These are phyloP conservation scores for Tinea semifulvella DNA, from an alignment of 2,888 invertebrate genomes.

Conservation along the genomic window DNA sequence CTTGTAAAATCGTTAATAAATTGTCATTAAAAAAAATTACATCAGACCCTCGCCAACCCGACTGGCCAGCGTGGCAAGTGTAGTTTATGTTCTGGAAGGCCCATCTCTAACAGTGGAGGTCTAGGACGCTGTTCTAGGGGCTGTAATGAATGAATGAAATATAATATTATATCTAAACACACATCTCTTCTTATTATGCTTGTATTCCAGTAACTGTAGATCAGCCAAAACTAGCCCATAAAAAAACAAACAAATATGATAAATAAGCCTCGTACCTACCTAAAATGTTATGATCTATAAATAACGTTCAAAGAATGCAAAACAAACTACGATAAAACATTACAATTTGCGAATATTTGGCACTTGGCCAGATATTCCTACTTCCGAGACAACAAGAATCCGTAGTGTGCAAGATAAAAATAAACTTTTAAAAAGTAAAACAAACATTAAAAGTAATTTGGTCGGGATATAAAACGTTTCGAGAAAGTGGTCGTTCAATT, in stretches of 20 bases:
- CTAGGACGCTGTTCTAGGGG: too few relatives aligned
- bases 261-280: background rate
- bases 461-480: background rate
- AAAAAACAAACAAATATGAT: background rate
- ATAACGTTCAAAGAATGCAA: constrained; percentile 9
- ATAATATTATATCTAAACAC: too few relatives aligned
- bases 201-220: too few relatives aligned
- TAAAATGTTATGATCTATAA: background rate
- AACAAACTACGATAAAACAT: constrained; percentile 10
- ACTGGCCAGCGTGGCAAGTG: too few relatives aligned
- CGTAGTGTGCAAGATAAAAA: background rate
- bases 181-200: too few relatives aligned
- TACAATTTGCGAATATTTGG: constrained; percentile 33
- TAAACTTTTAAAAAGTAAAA: background rate
- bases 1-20: too few relatives aligned
- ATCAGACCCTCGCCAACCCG: too few relatives aligned
- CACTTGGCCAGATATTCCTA: constrained; percentile 48
- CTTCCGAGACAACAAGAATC: constrained; percentile 41
- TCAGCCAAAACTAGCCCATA: too few relatives aligned
- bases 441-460: background rate
- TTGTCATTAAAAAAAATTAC: too few relatives aligned
- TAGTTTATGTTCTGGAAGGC: too few relatives aligned
- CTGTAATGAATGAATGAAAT: too few relatives aligned
- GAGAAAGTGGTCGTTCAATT: background rate
- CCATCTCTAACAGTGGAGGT: too few relatives aligned